Conservation (phyloP, 2,888 invertebrate species). For the Drosophila subquinaria region DNA sequence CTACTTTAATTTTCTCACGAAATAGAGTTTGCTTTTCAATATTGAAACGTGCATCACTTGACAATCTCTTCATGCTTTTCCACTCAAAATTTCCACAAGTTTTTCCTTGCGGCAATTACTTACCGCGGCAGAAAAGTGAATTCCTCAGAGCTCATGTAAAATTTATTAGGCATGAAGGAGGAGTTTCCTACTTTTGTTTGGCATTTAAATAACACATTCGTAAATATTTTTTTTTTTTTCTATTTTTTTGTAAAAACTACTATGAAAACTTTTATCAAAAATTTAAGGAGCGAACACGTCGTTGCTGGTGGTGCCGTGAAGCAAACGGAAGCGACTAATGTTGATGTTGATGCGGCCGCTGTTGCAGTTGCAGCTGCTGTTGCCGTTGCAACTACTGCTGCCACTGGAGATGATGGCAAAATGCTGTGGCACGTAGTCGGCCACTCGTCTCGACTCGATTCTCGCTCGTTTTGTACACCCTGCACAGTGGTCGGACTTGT, state of each 20-base stretch:
- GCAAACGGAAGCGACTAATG: conserved; percentile 73
- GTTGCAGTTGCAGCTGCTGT: conserved; percentile 6
- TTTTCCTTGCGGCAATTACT: conserved; percentile 41
- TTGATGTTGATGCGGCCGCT: conserved; percentile 43
- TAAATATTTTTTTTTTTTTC: not conserved
- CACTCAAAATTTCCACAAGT: not conserved
- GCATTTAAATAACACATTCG: not conserved
- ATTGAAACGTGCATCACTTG: not conserved
- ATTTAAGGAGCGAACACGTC: conserved; percentile 41
- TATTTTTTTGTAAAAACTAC: not conserved
- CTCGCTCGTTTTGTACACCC: conserved; percentile 14
- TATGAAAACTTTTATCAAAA: conserved; percentile 32
- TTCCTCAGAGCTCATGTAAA: conserved; percentile 81
- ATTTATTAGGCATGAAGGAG: conserved; percentile 13
- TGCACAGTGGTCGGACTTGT: too few relatives aligned
- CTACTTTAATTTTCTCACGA: not conserved
- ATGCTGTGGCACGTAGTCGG: conserved; percentile 19
- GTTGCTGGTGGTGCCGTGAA: conserved; percentile 47
- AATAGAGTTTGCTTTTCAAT: too few relatives aligned
- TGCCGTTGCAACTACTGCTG: not conserved
- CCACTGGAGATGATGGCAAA: conserved; percentile 9
- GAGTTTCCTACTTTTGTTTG: conserved; percentile 3
- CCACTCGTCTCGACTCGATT: conserved; percentile 4
- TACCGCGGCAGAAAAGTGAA: conserved; percentile 82
- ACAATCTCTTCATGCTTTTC: not conserved